Conservation (phyloP, 2,888 invertebrate genomes). For the Dasypogon diadema region DNA sequence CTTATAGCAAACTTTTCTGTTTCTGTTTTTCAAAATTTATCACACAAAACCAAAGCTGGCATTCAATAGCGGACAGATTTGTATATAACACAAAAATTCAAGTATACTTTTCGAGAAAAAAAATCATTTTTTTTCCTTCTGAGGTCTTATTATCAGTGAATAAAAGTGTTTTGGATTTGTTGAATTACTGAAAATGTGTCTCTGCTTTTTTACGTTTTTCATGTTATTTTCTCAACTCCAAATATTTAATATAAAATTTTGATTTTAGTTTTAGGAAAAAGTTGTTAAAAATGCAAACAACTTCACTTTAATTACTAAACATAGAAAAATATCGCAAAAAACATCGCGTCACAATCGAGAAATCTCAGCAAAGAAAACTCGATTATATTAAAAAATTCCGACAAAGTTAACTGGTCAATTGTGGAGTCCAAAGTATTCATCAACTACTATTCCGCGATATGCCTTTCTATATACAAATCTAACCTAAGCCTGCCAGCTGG, state of each 20-base stretch:
- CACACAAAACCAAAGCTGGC: conserved; percentile 48
- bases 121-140: too few species aligned
- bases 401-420: neutral
- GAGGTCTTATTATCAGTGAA: too few species aligned
- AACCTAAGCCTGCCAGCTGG: conserved; percentile 85
- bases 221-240: too few species aligned
- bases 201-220: too few species aligned
- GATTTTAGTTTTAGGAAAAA: too few species aligned
- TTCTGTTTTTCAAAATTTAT: conserved; percentile 17
- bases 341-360: too few species aligned
- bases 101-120: neutral
- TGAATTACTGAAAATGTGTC: too few species aligned
- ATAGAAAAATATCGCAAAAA: too few species aligned
- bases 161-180: too few species aligned
- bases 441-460: conserved; percentile 17
- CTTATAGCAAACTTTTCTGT: neutral
- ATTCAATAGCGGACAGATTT: conserved; percentile 48
- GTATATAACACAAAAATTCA: conserved; percentile 31
- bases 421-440: conserved; percentile 12
- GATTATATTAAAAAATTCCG: conserved; percentile 8
- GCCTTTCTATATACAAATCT: conserved; percentile 59
- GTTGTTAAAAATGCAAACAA: too few species aligned
- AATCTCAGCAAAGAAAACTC: neutral
- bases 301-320: too few species aligned
- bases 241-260: too few species aligned